These are phyloP conservation scores for Leucopsar rothschildi DNA, from an alignment of 2,113 vertebrate genomes.

Conservation along the genomic window DNA sequence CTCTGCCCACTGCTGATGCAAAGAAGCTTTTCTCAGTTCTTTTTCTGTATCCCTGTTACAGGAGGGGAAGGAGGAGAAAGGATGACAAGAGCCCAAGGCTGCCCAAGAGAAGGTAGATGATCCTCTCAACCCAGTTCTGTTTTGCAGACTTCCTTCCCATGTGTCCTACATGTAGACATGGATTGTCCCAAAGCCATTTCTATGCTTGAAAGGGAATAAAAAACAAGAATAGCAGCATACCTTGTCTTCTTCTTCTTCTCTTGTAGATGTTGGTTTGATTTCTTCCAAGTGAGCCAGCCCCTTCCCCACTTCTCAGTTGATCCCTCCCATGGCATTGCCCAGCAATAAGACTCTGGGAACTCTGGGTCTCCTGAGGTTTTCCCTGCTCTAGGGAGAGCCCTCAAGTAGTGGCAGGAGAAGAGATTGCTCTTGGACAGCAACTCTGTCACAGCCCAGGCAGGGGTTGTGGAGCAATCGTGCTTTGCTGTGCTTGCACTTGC, in stretches of 20 bases:
- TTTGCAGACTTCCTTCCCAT: neutral
- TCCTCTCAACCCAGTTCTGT: neutral
- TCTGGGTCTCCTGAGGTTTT: neutral
- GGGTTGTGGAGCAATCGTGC: neutral
- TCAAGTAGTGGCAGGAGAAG: neutral
- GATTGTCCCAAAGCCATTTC: neutral
- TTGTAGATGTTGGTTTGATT: neutral
- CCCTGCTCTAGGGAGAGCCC: neutral
- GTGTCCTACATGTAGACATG: neutral
- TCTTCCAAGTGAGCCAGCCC: neutral
- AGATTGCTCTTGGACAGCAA: neutral
- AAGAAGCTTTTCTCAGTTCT: neutral
- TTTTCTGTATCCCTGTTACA: conserved; percentile 56
- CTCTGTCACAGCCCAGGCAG: neutral
- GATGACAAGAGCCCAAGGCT: conserved; percentile 95
- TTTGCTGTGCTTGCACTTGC: neutral
- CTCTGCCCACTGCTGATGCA: neutral
- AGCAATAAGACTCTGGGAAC: neutral
- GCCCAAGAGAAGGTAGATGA: conserved; percentile 89
- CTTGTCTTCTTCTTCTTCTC: neutral
- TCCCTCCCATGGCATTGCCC: neutral
- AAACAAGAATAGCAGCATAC: neutral
- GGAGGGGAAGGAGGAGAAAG: conserved; percentile 93
- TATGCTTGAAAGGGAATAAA: neutral
- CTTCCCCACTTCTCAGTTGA: neutral